Evolutionary conservation across 2,888 invertebrate genomes (phyloP), one percentile per base, ranked within the genome.

Genomic region (Diaperis boleti): DNA sequence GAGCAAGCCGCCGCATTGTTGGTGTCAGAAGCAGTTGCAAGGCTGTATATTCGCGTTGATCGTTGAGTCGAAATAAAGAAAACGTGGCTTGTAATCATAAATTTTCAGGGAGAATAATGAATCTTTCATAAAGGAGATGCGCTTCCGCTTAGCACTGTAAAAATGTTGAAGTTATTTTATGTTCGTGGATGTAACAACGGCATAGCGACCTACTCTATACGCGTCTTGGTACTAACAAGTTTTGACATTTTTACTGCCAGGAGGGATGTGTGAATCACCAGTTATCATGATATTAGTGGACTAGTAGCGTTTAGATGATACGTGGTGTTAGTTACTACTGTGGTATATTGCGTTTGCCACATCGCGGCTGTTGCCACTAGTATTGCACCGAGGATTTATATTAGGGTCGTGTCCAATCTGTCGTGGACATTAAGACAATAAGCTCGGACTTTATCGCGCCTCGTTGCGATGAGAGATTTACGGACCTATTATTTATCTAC

Each of bases 371-470:
- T 63, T 64, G 65, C 64, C 62, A 59, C 60, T 59, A 55, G 65
- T 65, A 66, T 65, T 64, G 67, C 69, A 55, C 65, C 59, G 65
- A 66, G 72, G 72, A 77, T 77, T 76, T 76, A 78, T 77, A 75
- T 75, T 75, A 72, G 72, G 74, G 71, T 74, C 77, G 75, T 76
- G 76, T 73, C 71, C 78, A 78, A 76, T 77, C 76, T 78, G 78
- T 76, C 74, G 76, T 71, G 67, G 65, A 76, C 76, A 76, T 76
- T 77, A 76, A 76, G 76, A 76, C 76, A 77, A 78, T 78, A 76
- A 78, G 76, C 74, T 66, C 62, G 69, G 70, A 72, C 74, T 74
- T 74, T 73, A 75, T 75, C 72, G 70, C 72, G 71, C 73, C 74
- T 77, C 73, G 74, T 74, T 73, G 71, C 70, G 67, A 65, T 41